Base-by-base conservation (phyloP, 2,113 vertebrate genomes). In the Tetraodon nigroviridis region DNA sequence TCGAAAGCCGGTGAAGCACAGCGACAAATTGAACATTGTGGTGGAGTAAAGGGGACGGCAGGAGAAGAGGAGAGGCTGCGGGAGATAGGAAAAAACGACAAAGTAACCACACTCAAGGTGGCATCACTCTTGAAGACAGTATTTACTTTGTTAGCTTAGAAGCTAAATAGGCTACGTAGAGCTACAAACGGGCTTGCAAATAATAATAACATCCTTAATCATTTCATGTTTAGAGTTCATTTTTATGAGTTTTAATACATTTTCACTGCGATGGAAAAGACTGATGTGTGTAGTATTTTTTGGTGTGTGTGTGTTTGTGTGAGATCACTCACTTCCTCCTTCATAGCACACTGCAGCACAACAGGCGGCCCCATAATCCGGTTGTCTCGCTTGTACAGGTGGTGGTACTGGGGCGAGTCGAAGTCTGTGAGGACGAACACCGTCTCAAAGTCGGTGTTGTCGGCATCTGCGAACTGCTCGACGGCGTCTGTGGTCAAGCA, bases 1-100 rank as follows among this genome's bases (percentile, higher is more conserved):
- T 57, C 95, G 91, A 84, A 99, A 98, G 67, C 96, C 97, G 3
- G 97, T 97, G 74, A 99, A 98, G 80, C 96, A 99, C 24, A 98
- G 88, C 0, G 94, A 93, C 58, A 99, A 87, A 84, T 94, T 94
- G 42, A 94, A 68, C 97, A 99, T 99, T 51, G 91, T 92, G 59
- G 94, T 89, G 71, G 91, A 96, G 81, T 94, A 99, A 13, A 99
- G 87, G 0, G 97, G 97, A 5, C 96, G 94, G 29, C 92, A 95
- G 4, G 92, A 93, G 56, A 95, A 98, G 2, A 93, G 95, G 16
- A 99, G 80, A 51, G 97, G 90, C 96, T 99, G 78, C 0, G 20
- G 7, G 12, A 16, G 13, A 21, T 4, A 22, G 7, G 22, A 21
- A 12, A 44, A 46, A 21, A 24, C 32, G 19, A 2, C 4, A 4